A percentile compares a stretch with the other conserved stretches of the same genome.
These are phyloP conservation scores for Thalassarche chlororhynchos DNA, from an alignment of 2,113 vertebrate genomes.

Conservation along the genomic window DNA sequence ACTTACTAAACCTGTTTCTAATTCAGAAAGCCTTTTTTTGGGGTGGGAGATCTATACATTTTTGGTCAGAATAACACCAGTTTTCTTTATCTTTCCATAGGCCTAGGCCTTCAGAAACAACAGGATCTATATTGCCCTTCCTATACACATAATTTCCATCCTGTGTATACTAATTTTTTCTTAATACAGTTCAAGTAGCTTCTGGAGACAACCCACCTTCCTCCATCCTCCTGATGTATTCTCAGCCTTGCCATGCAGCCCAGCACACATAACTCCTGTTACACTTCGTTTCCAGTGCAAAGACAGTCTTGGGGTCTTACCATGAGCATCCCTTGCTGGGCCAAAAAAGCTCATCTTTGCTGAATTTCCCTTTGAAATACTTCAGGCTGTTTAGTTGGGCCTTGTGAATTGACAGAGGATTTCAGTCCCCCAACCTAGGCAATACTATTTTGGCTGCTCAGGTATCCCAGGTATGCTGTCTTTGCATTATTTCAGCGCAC, in stretches of 20 bases:
- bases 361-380: background rate
- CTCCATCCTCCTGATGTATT: background rate
- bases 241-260: background rate
- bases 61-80: background rate
- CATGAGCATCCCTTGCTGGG: background rate
- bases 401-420: background rate
- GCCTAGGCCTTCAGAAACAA: background rate
- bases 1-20: background rate
- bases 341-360: background rate
- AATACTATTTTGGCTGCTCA: background rate
- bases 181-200: background rate
- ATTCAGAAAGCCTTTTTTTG: background rate
- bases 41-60: background rate
- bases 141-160: background rate
- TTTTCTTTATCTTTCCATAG: background rate
- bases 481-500: background rate
- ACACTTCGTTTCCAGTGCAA: background rate
- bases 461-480: background rate
- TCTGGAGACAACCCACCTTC: background rate
- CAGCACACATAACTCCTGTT: background rate
- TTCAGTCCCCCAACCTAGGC: background rate
- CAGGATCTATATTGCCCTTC: background rate
- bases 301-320: background rate
- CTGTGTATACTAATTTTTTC: background rate
- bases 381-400: background rate